These are phyloP conservation scores for Drosophila virilis DNA, from an alignment of 1,140 invertebrate genomes.

Conservation along the genomic window DNA sequence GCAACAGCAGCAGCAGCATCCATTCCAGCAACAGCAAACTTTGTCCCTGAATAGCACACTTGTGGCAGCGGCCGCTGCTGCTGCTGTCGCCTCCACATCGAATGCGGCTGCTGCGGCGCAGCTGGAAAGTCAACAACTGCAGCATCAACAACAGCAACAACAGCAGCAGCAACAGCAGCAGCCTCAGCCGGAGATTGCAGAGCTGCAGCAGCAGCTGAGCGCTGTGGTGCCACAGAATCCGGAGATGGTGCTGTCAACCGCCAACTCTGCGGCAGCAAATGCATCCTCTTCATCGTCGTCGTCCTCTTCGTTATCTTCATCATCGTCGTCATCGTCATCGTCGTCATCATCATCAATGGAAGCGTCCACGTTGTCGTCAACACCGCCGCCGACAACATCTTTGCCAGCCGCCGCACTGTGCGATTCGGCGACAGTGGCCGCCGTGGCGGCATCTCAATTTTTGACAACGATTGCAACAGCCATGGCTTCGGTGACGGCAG, in stretches of 20 bases:
- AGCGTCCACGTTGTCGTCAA: conserved; percentile 30
- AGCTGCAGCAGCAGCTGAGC: conserved; percentile 74
- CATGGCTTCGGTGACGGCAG: conserved; percentile 71
- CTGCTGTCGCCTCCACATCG: conserved; percentile 59
- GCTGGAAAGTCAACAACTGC: conserved; percentile 55
- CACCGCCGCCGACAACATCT: conserved; percentile 32
- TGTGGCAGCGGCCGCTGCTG: conserved; percentile 59
- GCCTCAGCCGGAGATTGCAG: conserved; percentile 68
- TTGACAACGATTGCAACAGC: conserved; percentile 60
- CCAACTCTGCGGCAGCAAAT: conserved; percentile 3
- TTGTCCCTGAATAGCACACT: conserved; percentile 62
- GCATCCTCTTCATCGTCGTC: conserved; percentile 46
- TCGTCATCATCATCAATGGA: conserved; percentile 41
- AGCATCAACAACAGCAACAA: conserved; percentile 46
- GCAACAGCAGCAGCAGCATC: conserved; percentile 59
- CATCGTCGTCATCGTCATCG: conserved; percentile 43
- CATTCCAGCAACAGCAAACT: conserved; percentile 65
- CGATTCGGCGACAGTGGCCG: conserved; percentile 74
- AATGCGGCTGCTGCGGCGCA: conserved; percentile 55
- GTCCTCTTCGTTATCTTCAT: conserved; percentile 47
- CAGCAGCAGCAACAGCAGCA: conserved; percentile 69
- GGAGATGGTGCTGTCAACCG: conserved; percentile 44
- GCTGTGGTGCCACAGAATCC: conserved; percentile 60
- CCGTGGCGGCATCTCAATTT: conserved; percentile 50
- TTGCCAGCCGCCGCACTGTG: conserved; percentile 53